Evolutionary conservation across 2,797 vertebrate genomes (phyloP), one percentile per base, ranked within the genome.

Genomic region (Sebastes matsubarae): DNA sequence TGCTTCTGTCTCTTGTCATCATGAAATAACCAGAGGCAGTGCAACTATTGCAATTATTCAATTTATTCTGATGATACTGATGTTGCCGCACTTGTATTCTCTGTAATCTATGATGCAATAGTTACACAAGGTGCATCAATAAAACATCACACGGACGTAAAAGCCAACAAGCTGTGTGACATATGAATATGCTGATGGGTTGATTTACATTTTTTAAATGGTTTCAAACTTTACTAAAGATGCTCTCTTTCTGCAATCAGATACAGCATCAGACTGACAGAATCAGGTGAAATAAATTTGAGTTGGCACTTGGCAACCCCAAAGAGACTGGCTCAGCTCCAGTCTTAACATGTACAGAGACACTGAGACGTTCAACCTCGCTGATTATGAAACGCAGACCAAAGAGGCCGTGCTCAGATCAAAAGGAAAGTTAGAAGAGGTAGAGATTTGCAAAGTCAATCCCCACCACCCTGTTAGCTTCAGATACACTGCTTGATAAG

Each of bases 101-200:
- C 81, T 91, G 81, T 93, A 86, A 95, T 93, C 78, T 87, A 85
- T 94, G 91, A 94, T 92, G 94, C 92, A 95, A 94, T 81, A 75
- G 83, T 92, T 92, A 74, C 93, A 92, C 85, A 79, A 89, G 86
- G 87, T 80, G 75, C 90, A 90, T 94, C 84, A 88, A 94, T 92
- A 89, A 93, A 90, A 90, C 81, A 93, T 88, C 71, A 80, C 77
- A 84, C 77, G 55, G 68, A 87, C 67, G 75, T 86, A 82, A 83
- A 89, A 83, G 84, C 78, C 87, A 84, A 88, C 86, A 87, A 82
- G 84, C 84, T 80, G 83, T 66, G 85, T 82, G 84, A 80, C 88
- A 87, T 54, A 80, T 91, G 81, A 91, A 89, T 91, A 93, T 90
- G 85, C 76, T 77, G 75, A 91, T 86, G 69, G 79, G 68, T 7